These are phyloP conservation scores for Bembecia ichneumoniformis DNA, from an alignment of 2,888 invertebrate species.

Conservation along the genomic window DNA sequence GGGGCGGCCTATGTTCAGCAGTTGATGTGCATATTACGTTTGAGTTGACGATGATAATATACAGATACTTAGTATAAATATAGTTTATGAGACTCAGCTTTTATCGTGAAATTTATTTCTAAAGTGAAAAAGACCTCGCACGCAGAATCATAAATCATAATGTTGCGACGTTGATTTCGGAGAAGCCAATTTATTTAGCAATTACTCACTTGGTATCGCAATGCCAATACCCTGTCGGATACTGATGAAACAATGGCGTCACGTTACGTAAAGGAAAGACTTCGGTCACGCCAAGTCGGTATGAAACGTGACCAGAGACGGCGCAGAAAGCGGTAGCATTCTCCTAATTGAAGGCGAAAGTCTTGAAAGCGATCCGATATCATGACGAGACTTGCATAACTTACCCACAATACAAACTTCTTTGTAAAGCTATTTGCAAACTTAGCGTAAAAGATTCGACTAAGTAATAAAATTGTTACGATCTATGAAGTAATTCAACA, in stretches of 20 bases:
- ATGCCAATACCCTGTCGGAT: constrained; percentile 15
- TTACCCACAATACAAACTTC: constrained; percentile 8
- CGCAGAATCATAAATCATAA: too few species aligned
- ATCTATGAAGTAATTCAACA: too few species aligned
- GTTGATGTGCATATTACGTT: too few species aligned
- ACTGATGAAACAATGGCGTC: constrained; percentile 20
- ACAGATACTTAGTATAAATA: too few species aligned
- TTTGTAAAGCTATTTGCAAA: not conserved
- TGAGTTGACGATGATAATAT: too few species aligned
- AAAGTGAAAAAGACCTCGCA: too few species aligned
- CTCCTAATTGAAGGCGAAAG: constrained; percentile 52
- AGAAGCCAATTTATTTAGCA: not conserved
- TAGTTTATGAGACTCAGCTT: too few species aligned
- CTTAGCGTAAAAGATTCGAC: not conserved
- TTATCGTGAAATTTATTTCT: too few species aligned
- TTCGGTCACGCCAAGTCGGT: constrained; percentile 19
- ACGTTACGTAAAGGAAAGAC: constrained; percentile 26
- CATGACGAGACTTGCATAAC: constrained; percentile 7
- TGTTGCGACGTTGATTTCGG: not conserved
- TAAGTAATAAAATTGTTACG: too few species aligned
- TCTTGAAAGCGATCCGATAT: constrained; percentile 35
- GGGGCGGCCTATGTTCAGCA: too few species aligned
- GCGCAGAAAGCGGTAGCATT: constrained; percentile 24
- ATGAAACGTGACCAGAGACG: constrained; percentile 3
- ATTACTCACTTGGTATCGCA: not conserved